phyloP scores from a whole-genome alignment of 2,888 invertebrate species.

The Pseudococcus jackbeardsleyi region DNA sequence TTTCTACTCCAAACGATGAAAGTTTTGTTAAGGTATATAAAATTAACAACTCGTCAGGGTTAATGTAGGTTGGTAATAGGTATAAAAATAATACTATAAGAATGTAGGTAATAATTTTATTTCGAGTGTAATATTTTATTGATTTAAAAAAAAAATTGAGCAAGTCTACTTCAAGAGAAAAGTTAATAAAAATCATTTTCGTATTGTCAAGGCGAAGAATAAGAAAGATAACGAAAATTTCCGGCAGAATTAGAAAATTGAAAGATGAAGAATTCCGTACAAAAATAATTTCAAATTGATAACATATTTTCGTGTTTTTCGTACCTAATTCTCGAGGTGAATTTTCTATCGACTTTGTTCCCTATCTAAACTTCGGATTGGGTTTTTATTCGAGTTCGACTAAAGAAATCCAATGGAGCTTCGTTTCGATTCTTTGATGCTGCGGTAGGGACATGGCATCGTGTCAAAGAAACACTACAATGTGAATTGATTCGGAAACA shows the following conservation, averaged over 20 bases:
- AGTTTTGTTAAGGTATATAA: background rate
- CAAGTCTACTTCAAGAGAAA: background rate
- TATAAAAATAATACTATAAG: background rate
- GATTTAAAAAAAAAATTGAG: background rate
- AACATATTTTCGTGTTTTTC: background rate
- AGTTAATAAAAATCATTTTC: background rate
- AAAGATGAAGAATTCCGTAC: no score
- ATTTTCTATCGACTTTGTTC: background rate
- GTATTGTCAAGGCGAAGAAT: background rate
- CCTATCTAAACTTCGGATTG: background rate
- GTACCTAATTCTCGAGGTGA: background rate
- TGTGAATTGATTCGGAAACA: constrained; percentile 23
- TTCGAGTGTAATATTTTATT: background rate
- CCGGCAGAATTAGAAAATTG: no score
- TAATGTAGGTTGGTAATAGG: no score
- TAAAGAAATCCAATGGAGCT: background rate
- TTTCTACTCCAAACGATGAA: background rate
- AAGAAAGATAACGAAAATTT: background rate
- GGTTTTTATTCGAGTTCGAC: background rate
- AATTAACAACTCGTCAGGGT: background rate
- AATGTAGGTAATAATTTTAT: background rate
- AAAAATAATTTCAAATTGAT: background rate
- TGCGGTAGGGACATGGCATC: background rate
- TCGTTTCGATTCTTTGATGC: no score
- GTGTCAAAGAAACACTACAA: constrained; percentile 14